Evolutionary conservation across 2,797 vertebrate species (phyloP).

Genomic region (Lepus townsendii): DNA sequence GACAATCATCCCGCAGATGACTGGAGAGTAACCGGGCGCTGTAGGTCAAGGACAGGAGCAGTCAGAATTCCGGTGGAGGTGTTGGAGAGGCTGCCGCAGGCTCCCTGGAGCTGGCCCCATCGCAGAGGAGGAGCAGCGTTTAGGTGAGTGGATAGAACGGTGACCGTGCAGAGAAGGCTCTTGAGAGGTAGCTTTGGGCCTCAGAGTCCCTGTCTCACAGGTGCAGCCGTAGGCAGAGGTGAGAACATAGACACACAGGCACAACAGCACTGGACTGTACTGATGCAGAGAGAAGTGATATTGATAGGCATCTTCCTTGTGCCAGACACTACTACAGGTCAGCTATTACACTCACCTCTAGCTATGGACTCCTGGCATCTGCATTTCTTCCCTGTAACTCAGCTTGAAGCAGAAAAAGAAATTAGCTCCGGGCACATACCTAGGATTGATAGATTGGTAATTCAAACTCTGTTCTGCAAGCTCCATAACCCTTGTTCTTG

Average conservation of each 20-base stretch:
- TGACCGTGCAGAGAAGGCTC: not conserved
- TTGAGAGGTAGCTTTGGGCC: not conserved
- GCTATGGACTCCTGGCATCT: not conserved
- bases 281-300: not conserved
- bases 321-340: not conserved
- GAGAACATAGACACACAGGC: not conserved
- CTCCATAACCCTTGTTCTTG: not conserved
- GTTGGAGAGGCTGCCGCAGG: not conserved
- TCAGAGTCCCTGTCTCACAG: not conserved
- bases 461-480: not conserved
- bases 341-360: not conserved
- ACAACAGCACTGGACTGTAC: not conserved
- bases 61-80: not conserved
- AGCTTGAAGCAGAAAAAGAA: not conserved
- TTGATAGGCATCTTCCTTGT: not conserved
- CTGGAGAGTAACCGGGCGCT: not conserved
- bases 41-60: not conserved
- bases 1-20: not conserved
- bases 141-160: not conserved
- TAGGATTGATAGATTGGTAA: not conserved
- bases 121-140: not conserved
- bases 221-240: not conserved
- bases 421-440: not conserved
- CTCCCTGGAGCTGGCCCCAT: not conserved
- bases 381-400: not conserved